Evolutionary conservation across 2,113 vertebrate species (phyloP).

Genomic region (Cichladusa arquata): DNA sequence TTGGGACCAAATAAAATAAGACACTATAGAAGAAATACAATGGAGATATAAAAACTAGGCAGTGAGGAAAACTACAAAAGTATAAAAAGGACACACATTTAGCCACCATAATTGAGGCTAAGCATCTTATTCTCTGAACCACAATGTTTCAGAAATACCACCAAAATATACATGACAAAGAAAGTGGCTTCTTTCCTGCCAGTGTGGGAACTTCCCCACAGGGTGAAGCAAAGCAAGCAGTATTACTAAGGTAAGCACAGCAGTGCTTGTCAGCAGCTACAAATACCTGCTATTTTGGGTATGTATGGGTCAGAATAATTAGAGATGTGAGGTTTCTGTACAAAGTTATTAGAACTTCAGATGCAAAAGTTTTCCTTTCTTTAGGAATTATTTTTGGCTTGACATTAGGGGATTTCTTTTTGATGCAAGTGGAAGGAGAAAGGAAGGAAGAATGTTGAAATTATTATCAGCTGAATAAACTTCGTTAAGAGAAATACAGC

Average conservation of each 20-base stretch:
- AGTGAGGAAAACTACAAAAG: background rate
- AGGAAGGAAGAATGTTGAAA: conserved; percentile 21
- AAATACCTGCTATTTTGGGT: background rate
- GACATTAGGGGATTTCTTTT: conserved; percentile 21
- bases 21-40: background rate
- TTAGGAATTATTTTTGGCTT: background rate
- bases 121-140: background rate
- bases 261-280: background rate
- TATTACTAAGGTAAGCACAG: background rate
- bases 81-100: background rate
- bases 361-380: background rate
- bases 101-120: background rate
- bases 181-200: background rate
- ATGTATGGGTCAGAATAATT: background rate
- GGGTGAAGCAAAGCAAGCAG: background rate
- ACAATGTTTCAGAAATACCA: background rate
- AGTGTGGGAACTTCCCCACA: background rate
- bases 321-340: background rate
- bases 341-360: background rate
- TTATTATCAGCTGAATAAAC: conserved; percentile 43
- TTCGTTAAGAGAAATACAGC: background rate
- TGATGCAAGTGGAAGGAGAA: background rate
- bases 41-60: background rate
- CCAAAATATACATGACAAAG: background rate
- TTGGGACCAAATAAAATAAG: background rate